Evolutionary conservation across 2,113 vertebrate species (phyloP).

Genomic region (Labrus mixtus): DNA sequence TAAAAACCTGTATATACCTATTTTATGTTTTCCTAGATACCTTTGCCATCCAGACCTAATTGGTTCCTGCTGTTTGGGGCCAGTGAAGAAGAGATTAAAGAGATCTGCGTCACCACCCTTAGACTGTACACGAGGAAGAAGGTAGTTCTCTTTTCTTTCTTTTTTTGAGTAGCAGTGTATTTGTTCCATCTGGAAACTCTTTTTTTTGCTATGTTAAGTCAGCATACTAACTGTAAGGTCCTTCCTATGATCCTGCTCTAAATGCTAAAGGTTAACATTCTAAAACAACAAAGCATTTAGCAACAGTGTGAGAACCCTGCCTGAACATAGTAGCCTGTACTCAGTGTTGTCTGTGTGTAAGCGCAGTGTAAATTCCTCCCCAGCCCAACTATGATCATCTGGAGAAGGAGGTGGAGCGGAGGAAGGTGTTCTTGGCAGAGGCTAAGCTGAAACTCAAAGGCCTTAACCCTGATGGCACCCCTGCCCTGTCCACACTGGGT

Average conservation of each 20-base stretch:
- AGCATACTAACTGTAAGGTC: too few relatives aligned
- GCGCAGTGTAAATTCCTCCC: neutral
- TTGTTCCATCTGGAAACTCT: too few relatives aligned
- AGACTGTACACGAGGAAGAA: conserved; percentile 96
- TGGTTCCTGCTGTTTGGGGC: conserved; percentile 97
- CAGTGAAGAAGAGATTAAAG: conserved; percentile 95
- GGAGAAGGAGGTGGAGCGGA: conserved; percentile 97
- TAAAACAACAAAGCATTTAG: too few relatives aligned
- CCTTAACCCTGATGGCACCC: conserved; percentile 96
- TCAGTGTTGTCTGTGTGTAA: neutral
- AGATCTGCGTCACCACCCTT: conserved; percentile 94
- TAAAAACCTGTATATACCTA: neutral
- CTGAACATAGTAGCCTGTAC: too few relatives aligned
- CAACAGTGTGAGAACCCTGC: too few relatives aligned
- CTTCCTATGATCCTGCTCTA: too few relatives aligned
- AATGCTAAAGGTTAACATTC: too few relatives aligned
- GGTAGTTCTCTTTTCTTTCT: conserved; percentile 72
- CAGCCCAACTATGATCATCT: conserved; percentile 96
- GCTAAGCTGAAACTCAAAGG: conserved; percentile 98
- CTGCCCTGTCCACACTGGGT: conserved; percentile 91
- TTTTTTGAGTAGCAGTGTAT: neutral
- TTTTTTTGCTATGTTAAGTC: neutral
- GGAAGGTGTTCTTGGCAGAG: conserved; percentile 94
- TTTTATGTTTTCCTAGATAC: conserved; percentile 83
- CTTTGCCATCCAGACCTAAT: conserved; percentile 92